Evolutionary conservation across 1,140 invertebrate genomes (phyloP), one percentile per base, ranked within the genome.

Genomic region (Parasteatoda tepidariorum): DNA sequence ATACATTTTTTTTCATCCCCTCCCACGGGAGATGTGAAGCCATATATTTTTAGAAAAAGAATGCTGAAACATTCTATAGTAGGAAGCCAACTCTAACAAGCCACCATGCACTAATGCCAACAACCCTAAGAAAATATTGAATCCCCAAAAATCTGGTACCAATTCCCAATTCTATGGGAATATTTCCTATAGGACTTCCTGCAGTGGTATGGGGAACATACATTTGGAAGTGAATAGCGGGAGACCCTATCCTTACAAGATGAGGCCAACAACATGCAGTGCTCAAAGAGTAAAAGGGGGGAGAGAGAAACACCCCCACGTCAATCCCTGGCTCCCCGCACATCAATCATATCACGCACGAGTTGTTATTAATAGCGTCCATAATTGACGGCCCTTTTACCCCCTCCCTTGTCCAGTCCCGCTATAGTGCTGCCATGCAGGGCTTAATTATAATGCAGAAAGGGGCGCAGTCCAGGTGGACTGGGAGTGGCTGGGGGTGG

Each of bases 281-380:
- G 24, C 66, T 38, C 33, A 33, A 41, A 48, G n/a, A 38, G 38
- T 38, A 41, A 34, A 34, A 38, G 41, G 38, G 38, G 66, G 66
- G 38, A 34, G 38, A 34, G 34, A 34, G 34, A 68, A 33, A n/a
- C 24, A n/a, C 33, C 67, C 22, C 67, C 2, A 57, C 73, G 73
- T 62, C 73, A 75, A 75, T 75, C 73, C 57, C 73, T 41, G 73
- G 73, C 18, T 75, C 73, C 57, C 31, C 28, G 22, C 73, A 38
- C 73, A 78, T 78, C 74, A 78, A 78, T 78, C 74, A 75, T 75
- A 31, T 57, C 33, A 64, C 38, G 74, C 74, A 78, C 61, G 62
- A 78, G 74, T 66, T 55, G 74, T 78, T 78, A 78, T 78, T 78
- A 78, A 78, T 78, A 78, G 74, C 62, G 74, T 78, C 62, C 62